Evolutionary conservation across 2,888 invertebrate genomes (phyloP).

Genomic region (Drosophila histrio): DNA sequence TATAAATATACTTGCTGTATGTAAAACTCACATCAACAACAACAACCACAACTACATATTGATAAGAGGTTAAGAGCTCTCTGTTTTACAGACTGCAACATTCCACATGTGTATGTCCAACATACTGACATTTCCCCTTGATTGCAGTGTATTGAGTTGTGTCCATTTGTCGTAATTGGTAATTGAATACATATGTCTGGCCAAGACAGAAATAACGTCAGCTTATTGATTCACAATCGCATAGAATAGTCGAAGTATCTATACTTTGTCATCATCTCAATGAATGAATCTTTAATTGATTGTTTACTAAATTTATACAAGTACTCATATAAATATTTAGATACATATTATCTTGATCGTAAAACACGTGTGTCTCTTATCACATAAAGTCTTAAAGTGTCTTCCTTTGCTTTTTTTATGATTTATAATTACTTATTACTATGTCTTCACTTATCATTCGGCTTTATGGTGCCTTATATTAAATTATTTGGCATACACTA

Average conservation of each 20-base stretch:
- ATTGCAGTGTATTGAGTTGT: neutral
- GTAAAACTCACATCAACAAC: conserved; percentile 6
- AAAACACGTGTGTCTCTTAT: neutral
- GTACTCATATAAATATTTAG: neutral
- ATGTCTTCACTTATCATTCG: neutral
- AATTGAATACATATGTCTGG: conserved; percentile 26
- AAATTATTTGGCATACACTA: conserved; percentile 3
- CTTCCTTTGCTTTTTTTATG: conserved; percentile 9
- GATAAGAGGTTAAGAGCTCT: conserved; percentile 55
- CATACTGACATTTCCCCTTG: neutral
- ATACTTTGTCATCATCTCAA: no score
- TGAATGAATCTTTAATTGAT: neutral
- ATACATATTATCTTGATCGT: neutral
- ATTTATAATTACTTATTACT: conserved; percentile 38
- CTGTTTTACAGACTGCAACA: conserved; percentile 15
- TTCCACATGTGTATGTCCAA: neutral
- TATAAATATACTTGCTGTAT: conserved; percentile 37
- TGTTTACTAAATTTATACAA: neutral
- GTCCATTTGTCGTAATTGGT: conserved; percentile 32
- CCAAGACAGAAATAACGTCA: neutral
- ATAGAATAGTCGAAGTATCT: no score
- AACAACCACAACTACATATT: conserved; percentile 21
- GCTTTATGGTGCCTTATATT: conserved; percentile 9
- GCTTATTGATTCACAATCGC: neutral
- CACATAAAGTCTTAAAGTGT: conserved; percentile 2